Evolutionary conservation across 2,113 vertebrate species (phyloP).

Genomic region (Cariama cristata): DNA sequence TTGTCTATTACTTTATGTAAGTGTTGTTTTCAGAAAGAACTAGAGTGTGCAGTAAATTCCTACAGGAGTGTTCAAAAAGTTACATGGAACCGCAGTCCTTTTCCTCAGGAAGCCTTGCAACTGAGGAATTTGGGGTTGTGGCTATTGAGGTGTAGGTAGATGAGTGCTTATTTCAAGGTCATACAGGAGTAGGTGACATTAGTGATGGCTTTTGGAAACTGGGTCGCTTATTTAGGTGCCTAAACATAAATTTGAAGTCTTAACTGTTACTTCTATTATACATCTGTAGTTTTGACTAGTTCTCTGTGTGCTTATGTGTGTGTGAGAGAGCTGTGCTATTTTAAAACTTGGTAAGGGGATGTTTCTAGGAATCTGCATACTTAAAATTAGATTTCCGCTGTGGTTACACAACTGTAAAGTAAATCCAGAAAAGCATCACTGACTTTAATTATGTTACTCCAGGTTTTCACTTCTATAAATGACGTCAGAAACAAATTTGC

Average conservation of each 20-base stretch:
- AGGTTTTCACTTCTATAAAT: background rate
- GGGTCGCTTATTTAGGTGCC: background rate
- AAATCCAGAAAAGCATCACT: slow-evolving; percentile 4
- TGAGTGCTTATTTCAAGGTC: background rate
- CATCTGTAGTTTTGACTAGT: background rate
- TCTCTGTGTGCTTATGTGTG: background rate
- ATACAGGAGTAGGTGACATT: background rate
- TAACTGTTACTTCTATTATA: background rate
- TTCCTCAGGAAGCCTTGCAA: background rate
- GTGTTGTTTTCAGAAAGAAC: background rate
- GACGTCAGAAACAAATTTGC: background rate
- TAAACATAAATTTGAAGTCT: background rate
- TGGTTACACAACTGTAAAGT: slow-evolving; percentile 23
- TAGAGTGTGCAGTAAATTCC: background rate
- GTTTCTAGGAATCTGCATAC: slow-evolving; percentile 8
- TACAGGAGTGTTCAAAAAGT: background rate
- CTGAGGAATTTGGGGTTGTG: background rate
- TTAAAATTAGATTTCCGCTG: slow-evolving; percentile 35
- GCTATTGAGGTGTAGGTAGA: background rate
- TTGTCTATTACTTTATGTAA: background rate
- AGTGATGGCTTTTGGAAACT: background rate
- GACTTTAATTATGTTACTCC: slow-evolving; percentile 20
- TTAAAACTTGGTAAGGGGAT: background rate
- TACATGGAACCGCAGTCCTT: background rate
- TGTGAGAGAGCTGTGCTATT: background rate